These are phyloP conservation scores for Silurus lanzhouensis DNA, from an alignment of 2,797 vertebrate genomes.

Conservation along the genomic window DNA sequence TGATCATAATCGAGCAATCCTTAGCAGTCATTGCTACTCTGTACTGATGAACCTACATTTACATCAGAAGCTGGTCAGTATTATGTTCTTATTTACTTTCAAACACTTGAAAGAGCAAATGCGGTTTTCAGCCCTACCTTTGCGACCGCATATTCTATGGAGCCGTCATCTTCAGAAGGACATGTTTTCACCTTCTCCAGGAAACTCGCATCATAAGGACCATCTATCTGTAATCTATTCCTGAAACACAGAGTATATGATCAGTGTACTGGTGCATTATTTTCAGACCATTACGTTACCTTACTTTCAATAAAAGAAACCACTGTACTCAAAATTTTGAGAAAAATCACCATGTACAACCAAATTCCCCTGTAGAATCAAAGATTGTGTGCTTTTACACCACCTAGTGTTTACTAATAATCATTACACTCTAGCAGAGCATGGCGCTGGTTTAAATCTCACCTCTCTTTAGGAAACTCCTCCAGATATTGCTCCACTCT, in stretches of 20 bases:
- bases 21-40: slow-evolving; percentile 95
- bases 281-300: not conserved
- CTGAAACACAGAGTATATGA: slow-evolving; percentile 64
- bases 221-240: slow-evolving; percentile 86
- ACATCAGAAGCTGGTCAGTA: not conserved
- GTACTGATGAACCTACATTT: slow-evolving; percentile 91
- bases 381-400: slow-evolving; percentile 30
- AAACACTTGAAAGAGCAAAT: not conserved
- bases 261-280: not conserved
- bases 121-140: slow-evolving; percentile 76
- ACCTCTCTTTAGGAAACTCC: slow-evolving; percentile 93
- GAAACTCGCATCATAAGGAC: slow-evolving; percentile 88
- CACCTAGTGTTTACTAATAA: slow-evolving; percentile 43
- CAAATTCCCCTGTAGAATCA: not conserved
- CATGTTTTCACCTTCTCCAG: slow-evolving; percentile 88
- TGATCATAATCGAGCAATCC: slow-evolving; percentile 95
- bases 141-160: slow-evolving; percentile 83
- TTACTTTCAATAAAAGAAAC: too few species aligned
- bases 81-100: not conserved
- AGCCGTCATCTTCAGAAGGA: slow-evolving; percentile 86
- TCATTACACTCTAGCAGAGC: not conserved
- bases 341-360: not conserved
- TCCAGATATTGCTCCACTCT: slow-evolving; percentile 89
- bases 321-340: not conserved
- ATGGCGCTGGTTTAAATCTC: slow-evolving; percentile 1